phyloP scores from a whole-genome alignment of 2,888 invertebrate species.

The Pammene fasciana region DNA sequence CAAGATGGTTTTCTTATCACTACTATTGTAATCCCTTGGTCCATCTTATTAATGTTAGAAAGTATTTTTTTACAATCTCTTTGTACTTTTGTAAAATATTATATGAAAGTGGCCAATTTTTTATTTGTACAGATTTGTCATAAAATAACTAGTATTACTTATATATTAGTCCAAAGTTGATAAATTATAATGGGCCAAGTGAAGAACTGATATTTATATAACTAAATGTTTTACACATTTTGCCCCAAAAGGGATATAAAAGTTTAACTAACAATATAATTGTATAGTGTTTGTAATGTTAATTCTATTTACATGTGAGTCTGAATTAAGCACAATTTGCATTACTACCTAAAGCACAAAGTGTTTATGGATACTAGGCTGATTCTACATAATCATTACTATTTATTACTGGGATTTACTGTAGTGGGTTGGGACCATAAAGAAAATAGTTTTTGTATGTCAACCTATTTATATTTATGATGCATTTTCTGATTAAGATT shows the following conservation, averaged over 20 bases:
- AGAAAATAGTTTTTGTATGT: conserved; percentile 19
- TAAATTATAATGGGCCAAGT: conserved; percentile 46
- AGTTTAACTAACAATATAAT: conserved; percentile 19
- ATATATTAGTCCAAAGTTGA: conserved; percentile 48
- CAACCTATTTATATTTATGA: conserved; percentile 38
- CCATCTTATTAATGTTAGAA: conserved; percentile 22
- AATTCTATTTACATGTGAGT: conserved; percentile 15
- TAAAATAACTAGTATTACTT: conserved; percentile 54
- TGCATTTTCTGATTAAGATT: conserved; percentile 49
- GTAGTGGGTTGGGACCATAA: conserved; percentile 30
- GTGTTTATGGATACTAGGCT: conserved; percentile 26
- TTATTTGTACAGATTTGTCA: conserved; percentile 57
- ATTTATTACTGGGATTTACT: conserved; percentile 28
- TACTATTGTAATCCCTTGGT: too few relatives aligned
- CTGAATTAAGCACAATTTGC: conserved; percentile 49
- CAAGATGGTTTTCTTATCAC: too few relatives aligned
- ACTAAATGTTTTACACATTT: conserved; percentile 44
- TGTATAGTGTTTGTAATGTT: conserved; percentile 8
- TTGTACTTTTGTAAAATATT: conserved; percentile 51
- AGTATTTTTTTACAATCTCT: conserved; percentile 44
- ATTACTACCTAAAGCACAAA: conserved; percentile 40
- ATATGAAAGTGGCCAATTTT: conserved; percentile 56
- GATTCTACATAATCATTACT: conserved; percentile 29
- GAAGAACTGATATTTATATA: conserved; percentile 50
- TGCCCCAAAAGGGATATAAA: conserved; percentile 40